Evolutionary conservation across 2,113 vertebrate genomes (phyloP).

Genomic region (Phalacrocorax brasilianus): DNA sequence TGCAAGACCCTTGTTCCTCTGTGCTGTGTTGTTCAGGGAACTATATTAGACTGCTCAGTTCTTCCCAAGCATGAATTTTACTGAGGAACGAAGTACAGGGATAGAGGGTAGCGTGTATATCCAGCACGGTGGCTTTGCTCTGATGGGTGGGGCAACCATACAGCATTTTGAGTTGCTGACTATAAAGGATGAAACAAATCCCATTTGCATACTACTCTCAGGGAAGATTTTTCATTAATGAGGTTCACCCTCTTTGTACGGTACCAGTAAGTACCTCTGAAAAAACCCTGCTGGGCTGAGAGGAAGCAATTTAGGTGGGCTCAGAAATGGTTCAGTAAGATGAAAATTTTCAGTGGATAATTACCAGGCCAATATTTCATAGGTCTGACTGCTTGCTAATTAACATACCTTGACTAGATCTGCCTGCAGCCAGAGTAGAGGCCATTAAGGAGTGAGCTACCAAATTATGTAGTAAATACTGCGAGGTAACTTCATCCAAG

Average conservation of each 20-base stretch:
- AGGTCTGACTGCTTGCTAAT: constrained; percentile 28
- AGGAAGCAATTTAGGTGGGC: background rate
- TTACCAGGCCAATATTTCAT: background rate
- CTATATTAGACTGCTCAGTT: background rate
- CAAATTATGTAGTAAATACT: background rate
- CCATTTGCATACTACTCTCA: background rate
- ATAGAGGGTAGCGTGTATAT: background rate
- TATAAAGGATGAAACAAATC: background rate
- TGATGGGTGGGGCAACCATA: background rate
- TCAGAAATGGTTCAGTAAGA: background rate
- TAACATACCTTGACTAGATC: background rate
- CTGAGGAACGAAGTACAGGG: background rate
- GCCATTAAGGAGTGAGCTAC: background rate
- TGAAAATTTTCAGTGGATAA: background rate
- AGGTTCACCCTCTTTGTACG: background rate
- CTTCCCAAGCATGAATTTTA: background rate
- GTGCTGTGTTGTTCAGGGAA: background rate
- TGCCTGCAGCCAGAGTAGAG: background rate
- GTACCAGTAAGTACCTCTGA: background rate
- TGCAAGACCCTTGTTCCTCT: background rate
- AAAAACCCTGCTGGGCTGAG: background rate
- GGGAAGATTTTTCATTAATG: background rate
- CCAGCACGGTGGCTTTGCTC: background rate
- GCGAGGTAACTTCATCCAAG: background rate
- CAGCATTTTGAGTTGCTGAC: background rate